Conservation (phyloP, 2,888 invertebrate genomes). For the Thereva unica region DNA sequence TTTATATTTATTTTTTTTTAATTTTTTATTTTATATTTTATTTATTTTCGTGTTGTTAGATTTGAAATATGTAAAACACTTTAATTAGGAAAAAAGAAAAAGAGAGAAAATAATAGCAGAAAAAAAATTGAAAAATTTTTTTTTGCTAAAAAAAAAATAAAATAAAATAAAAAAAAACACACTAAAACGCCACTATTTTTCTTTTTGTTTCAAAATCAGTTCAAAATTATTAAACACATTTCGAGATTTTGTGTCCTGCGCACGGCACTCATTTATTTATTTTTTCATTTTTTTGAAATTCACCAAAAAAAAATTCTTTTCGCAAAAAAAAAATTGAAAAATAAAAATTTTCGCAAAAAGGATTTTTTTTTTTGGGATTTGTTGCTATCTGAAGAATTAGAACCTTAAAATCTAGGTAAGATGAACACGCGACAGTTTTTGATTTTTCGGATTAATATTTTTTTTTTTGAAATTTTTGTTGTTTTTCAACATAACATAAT, state of each 20-base stretch:
- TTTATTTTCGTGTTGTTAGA: conserved; percentile 13
- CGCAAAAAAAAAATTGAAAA: neutral
- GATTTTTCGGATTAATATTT: too few relatives aligned
- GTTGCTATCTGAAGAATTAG: neutral
- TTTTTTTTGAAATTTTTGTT: too few relatives aligned
- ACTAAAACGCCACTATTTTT: too few relatives aligned
- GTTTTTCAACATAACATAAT: too few relatives aligned
- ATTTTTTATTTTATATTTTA: conserved; percentile 22
- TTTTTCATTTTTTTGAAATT: neutral
- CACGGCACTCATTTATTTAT: neutral
- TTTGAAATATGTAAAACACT: conserved; percentile 26
- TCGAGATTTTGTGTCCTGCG: too few relatives aligned
- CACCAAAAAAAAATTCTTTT: conserved; percentile 4
- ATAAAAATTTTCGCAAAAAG: conserved; percentile 14
- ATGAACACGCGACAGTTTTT: neutral
- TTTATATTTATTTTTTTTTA: conserved; percentile 11
- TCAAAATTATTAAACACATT: neutral
- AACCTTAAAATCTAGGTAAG: conserved; percentile 13
- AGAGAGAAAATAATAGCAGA: conserved; percentile 7
- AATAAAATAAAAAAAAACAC: too few relatives aligned
- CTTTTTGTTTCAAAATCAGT: too few relatives aligned
- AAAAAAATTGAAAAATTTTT: conserved; percentile 10
- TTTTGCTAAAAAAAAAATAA: neutral
- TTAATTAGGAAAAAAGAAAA: conserved; percentile 36
- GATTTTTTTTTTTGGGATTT: neutral